These are phyloP conservation scores for Xanthorhoe designata DNA, from an alignment of 2,888 invertebrate species.

Conservation along the genomic window DNA sequence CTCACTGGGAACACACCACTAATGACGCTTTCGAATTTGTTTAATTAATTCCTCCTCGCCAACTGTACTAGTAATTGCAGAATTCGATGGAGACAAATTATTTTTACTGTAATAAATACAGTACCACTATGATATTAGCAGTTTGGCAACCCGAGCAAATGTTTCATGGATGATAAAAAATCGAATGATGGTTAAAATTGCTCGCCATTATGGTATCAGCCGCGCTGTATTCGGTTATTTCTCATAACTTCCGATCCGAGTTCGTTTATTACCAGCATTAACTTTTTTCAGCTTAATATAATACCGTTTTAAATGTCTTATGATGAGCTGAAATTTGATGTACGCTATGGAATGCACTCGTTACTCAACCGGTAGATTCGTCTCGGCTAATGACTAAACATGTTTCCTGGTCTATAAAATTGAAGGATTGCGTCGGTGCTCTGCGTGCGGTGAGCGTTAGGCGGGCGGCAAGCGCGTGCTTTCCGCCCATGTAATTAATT, in stretches of 20 bases:
- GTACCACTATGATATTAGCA: neutral
- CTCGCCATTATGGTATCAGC: constrained; percentile 43
- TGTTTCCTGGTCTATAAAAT: constrained; percentile 33
- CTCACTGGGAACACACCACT: constrained; percentile 53
- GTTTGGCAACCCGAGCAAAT: constrained; percentile 28
- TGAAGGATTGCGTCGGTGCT: constrained; percentile 30
- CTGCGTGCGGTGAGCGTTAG: constrained; percentile 40
- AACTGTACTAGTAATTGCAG: constrained; percentile 44
- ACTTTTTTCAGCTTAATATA: constrained; percentile 50
- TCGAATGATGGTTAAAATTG: constrained; percentile 40
- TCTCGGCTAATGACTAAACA: constrained; percentile 47
- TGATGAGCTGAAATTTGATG: constrained; percentile 51
- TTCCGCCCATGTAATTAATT: constrained; percentile 56
- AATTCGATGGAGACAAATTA: constrained; percentile 35
- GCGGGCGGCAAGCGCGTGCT: constrained; percentile 54
- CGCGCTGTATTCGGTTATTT: constrained; percentile 49
- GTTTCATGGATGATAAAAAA: constrained; percentile 32
- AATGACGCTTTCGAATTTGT: constrained; percentile 72
- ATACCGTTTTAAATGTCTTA: constrained; percentile 57
- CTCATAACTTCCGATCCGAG: constrained; percentile 50
- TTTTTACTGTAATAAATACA: constrained; percentile 15
- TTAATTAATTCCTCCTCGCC: constrained; percentile 73
- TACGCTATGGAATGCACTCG: constrained; percentile 51
- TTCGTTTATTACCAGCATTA: constrained; percentile 56
- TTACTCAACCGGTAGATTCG: constrained; percentile 15